Base-by-base conservation (phyloP, 2,797 vertebrate genomes). In the Diplodus puntazzo region DNA sequence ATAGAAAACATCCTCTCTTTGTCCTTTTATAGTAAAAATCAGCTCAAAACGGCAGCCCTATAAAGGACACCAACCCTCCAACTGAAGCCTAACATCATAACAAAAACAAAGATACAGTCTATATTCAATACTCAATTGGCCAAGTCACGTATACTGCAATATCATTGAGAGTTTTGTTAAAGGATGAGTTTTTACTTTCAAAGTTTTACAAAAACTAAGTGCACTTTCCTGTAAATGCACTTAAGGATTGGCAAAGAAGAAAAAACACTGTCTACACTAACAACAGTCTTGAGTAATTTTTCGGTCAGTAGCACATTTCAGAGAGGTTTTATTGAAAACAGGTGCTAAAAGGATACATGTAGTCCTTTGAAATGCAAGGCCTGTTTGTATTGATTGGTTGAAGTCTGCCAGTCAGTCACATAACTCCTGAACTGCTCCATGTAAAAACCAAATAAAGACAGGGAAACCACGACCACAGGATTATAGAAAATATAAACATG, bases 161-260 rank as follows among this genome's bases (percentile, higher is more conserved):
- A 46, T 39, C 45, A 64, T 65, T n/a, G 46, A 48, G 27, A 55
- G 17, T 13, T 53, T 21, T 67, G 12, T 76, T 77, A 39, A 6
- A 18, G 12, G 20, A 21, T 27, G 4, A n/a, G 18, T 23, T 76
- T 68, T 48, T 60, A 27, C 17, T 52, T 69, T 64, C 4, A 70
- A 80, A 63, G 18, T 27, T 10, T 9, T 49, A 54, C 12, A 65
- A 60, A 71, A 80, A 61, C 20, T 82, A 85, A 84, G 79, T 73
- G 71, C 84, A 86, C 80, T 77, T 86, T 76, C 11, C 59, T 69
- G 43, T 80, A 74, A 87, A 83, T 72, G 79, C 76, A 89, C 77
- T 80, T 85, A 8, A 42, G 25, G 79, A 60, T 57, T 68, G 53
- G 61, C 58, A 63, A 54, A 27, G 34, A 7, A 42, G 4, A 50